Conservation (phyloP, 1,140 invertebrate genomes). For the Popillia japonica region DNA sequence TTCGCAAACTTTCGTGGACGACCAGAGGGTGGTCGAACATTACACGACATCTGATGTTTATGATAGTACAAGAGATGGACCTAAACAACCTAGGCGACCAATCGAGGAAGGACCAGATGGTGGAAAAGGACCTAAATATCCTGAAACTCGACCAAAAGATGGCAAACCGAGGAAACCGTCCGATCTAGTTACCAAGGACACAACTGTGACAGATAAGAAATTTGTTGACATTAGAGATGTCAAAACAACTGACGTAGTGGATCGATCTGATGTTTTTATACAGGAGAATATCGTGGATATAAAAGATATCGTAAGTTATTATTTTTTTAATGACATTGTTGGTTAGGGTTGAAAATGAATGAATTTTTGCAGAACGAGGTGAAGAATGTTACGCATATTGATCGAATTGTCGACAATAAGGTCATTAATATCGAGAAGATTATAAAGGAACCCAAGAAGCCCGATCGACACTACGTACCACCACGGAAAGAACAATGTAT, state of each 20-base stretch:
- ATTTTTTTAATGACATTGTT: not conserved
- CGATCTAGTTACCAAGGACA: not conserved
- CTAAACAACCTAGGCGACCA: not conserved
- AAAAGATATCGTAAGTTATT: slow-evolving; percentile 57
- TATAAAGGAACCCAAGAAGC: slow-evolving; percentile 59
- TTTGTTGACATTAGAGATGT: slow-evolving; percentile 27
- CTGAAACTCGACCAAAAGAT: not conserved
- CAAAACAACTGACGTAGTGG: slow-evolving; percentile 11
- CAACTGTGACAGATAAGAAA: slow-evolving; percentile 46
- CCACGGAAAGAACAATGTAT: slow-evolving; percentile 80
- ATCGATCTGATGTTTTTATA: slow-evolving; percentile 45
- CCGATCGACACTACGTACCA: slow-evolving; percentile 56
- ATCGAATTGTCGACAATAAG: slow-evolving; percentile 56
- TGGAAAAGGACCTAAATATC: slow-evolving; percentile 29
- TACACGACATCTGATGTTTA: slow-evolving; percentile 44
- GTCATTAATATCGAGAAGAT: slow-evolving; percentile 58
- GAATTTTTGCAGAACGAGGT: slow-evolving; percentile 56
- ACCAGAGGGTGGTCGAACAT: slow-evolving; percentile 47
- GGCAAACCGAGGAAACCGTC: not conserved
- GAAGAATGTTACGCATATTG: slow-evolving; percentile 57
- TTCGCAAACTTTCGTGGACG: slow-evolving; percentile 50
- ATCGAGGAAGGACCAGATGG: not conserved
- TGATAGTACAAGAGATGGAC: slow-evolving; percentile 43
- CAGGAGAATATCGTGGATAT: slow-evolving; percentile 55
- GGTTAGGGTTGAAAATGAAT: slow-evolving; percentile 34